phyloP scores from a whole-genome alignment of 2,888 invertebrate species.

The Morpho achilles region DNA sequence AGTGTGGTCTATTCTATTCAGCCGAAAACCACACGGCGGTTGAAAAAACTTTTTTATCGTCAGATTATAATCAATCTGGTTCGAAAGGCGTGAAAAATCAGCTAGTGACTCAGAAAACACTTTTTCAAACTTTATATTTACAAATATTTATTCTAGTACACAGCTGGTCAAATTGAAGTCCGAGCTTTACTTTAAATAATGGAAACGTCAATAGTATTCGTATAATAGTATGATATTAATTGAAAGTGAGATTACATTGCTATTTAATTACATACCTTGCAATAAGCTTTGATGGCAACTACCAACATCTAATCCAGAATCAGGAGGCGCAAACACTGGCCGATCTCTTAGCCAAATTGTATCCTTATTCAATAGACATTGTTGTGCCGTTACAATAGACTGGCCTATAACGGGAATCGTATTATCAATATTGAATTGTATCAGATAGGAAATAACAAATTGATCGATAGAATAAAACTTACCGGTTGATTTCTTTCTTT shows the following conservation, averaged over 20 bases:
- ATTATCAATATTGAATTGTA: conserved; percentile 42
- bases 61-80: too few species aligned
- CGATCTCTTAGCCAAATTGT: conserved; percentile 72
- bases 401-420: conserved; percentile 63
- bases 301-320: conserved; percentile 56
- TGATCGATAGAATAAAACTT: conserved; percentile 32
- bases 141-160: too few species aligned
- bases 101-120: too few species aligned
- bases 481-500: conserved; percentile 70
- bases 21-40: too few species aligned
- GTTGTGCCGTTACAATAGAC: conserved; percentile 72
- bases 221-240: too few species aligned
- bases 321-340: conserved; percentile 63
- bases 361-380: conserved; percentile 74
- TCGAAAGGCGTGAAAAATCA: too few species aligned
- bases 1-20: too few species aligned
- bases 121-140: too few species aligned
- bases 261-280: conserved; percentile 46
- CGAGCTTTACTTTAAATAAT: too few species aligned
- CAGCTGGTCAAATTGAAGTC: too few species aligned
- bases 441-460: conserved; percentile 23
- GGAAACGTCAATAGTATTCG: too few species aligned
- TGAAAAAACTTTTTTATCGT: not conserved
- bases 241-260: too few species aligned
- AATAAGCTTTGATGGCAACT: conserved; percentile 71